Percentiles rank a stretch among this genome's conserved stretches.
These are phyloP conservation scores for Apotomis capreana DNA, from an alignment of 2,888 invertebrate species.

Conservation along the genomic window DNA sequence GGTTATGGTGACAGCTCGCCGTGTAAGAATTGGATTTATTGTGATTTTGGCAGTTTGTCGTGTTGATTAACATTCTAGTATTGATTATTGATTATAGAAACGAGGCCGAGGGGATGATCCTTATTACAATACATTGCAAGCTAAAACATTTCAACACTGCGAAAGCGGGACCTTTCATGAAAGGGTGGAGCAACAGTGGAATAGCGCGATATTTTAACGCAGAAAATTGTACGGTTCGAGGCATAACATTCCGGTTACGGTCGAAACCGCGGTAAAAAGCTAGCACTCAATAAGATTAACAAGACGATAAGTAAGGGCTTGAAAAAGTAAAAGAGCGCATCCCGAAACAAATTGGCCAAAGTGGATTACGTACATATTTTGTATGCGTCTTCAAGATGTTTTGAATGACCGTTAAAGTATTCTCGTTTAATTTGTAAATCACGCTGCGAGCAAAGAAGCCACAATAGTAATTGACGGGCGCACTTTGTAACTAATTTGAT, in stretches of 20 bases:
- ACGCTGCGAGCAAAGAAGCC: conserved; percentile 22
- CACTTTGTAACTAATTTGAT: conserved; percentile 33
- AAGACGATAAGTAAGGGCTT: not conserved
- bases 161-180: too few species aligned
- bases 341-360: not conserved
- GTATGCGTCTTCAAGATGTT: not conserved
- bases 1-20: conserved; percentile 37
- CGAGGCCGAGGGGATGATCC: too few species aligned
- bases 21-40: conserved; percentile 33
- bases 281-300: not conserved
- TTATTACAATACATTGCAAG: too few species aligned
- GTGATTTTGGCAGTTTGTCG: conserved; percentile 33
- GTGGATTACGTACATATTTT: not conserved
- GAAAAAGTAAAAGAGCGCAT: not conserved
- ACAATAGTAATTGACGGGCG: conserved; percentile 36
- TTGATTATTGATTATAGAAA: not conserved
- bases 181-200: too few species aligned
- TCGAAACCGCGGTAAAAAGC: too few species aligned
- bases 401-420: conserved; percentile 4
- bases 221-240: too few species aligned
- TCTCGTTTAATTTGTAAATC: conserved; percentile 26
- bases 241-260: too few species aligned
- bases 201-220: not conserved
- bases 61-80: not conserved
- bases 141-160: too few species aligned